Conservation (phyloP, 2,113 vertebrate species). For the Anguilla japonica region DNA sequence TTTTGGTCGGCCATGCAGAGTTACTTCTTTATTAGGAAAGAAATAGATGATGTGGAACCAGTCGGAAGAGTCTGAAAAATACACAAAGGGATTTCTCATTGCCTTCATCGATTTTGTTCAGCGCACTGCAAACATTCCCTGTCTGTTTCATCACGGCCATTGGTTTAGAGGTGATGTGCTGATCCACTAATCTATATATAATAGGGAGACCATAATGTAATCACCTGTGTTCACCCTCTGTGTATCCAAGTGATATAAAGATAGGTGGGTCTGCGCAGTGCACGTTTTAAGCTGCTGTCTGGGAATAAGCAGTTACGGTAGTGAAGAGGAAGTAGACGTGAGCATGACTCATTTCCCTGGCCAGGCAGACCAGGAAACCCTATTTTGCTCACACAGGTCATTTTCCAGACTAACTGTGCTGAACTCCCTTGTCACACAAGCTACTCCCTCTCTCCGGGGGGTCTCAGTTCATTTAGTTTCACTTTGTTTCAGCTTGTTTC, state of each 20-base stretch:
- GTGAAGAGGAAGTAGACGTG: background rate
- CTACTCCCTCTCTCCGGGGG: background rate
- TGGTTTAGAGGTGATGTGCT: background rate
- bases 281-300: background rate
- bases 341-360: background rate
- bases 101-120: background rate
- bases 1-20: background rate
- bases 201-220: background rate
- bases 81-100: background rate
- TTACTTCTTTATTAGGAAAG: background rate
- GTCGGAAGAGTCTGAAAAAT: background rate
- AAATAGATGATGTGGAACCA: background rate
- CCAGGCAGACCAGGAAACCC: background rate
- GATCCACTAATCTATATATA: constrained; percentile 1
- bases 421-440: background rate
- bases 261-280: background rate
- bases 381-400: background rate
- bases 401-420: background rate
- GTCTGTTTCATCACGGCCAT: background rate
- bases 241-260: background rate
- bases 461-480: background rate
- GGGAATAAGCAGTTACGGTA: background rate
- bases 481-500: background rate
- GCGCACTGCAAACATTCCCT: background rate
- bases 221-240: background rate